phyloP scores from a whole-genome alignment of 2,888 invertebrate species.

The Hirudinaria manillensis region DNA sequence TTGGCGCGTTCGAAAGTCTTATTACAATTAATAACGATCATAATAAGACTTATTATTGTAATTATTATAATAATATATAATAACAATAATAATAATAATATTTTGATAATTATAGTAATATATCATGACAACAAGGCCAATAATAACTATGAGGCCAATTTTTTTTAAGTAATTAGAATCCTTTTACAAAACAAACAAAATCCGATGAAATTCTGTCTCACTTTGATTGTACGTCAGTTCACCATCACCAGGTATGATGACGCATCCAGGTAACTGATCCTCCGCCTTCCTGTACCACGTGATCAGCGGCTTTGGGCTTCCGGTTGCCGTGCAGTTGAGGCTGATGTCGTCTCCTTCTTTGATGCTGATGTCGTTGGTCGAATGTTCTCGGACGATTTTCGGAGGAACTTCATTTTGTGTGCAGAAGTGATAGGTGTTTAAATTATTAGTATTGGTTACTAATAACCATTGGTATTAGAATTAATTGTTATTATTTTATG shows the following conservation, averaged over 20 bases:
- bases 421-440: constrained; percentile 4
- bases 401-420: constrained; percentile 25
- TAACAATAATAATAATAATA: too few relatives aligned
- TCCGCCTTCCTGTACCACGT: constrained; percentile 63
- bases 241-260: background rate
- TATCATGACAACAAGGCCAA: too few relatives aligned
- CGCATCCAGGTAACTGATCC: background rate
- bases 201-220: too few relatives aligned
- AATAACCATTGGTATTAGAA: too few relatives aligned
- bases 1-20: too few relatives aligned
- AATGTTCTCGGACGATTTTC: constrained; percentile 2
- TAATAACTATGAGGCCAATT: too few relatives aligned
- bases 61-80: background rate
- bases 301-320: constrained; percentile 72
- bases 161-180: too few relatives aligned
- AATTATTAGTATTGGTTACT: background rate
- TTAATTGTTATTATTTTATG: too few relatives aligned
- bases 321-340: constrained; percentile 77
- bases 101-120: too few relatives aligned
- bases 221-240: too few relatives aligned
- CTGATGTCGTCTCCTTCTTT: constrained; percentile 71
- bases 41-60: background rate
- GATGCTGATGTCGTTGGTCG: constrained; percentile 23
- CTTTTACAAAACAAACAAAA: too few relatives aligned
- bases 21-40: too few relatives aligned